A percentile compares a stretch with the other conserved stretches of the same genome.
phyloP scores from a whole-genome alignment of 2,113 vertebrate genomes.

The Salminus brasiliensis region DNA sequence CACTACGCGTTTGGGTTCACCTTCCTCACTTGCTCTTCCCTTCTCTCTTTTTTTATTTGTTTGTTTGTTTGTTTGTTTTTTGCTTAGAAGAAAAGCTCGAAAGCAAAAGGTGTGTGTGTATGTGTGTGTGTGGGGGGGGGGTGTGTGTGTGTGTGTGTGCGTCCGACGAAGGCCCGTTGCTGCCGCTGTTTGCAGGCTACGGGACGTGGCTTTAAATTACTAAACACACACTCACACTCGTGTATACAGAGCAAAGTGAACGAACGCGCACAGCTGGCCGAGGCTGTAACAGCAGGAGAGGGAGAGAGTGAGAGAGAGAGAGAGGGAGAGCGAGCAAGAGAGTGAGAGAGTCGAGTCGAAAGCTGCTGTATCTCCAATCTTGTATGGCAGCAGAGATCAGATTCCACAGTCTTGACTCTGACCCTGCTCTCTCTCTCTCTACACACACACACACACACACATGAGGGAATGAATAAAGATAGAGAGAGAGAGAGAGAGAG shows the following conservation, averaged over 20 bases:
- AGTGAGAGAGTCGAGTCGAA: slow-evolving; percentile 15
- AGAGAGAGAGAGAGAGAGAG: slow-evolving; percentile 11
- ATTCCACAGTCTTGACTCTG: slow-evolving; percentile 27
- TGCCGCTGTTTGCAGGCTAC: background rate
- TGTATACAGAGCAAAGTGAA: slow-evolving; percentile 20
- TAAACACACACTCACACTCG: slow-evolving; percentile 14
- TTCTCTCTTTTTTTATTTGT: background rate
- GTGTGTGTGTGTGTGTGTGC: too few relatives aligned
- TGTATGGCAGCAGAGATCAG: slow-evolving; percentile 27
- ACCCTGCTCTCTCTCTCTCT: background rate
- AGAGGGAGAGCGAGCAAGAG: slow-evolving; percentile 20
- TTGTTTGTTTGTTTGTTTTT: too few relatives aligned
- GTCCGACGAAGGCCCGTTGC: too few relatives aligned
- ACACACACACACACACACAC: too few relatives aligned
- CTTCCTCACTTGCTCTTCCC: background rate
- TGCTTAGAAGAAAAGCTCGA: background rate
- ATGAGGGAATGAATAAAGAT: background rate
- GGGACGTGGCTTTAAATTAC: slow-evolving; percentile 10
- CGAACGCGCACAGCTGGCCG: slow-evolving; percentile 35
- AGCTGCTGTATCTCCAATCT: background rate
- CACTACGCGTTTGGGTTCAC: background rate
- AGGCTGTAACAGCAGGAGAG: slow-evolving; percentile 25
- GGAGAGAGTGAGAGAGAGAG: slow-evolving; percentile 19
- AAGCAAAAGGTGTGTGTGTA: background rate
- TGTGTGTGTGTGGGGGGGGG: too few relatives aligned